Percentiles rank a stretch among this genome's conserved stretches.
Evolutionary conservation across 2,888 invertebrate genomes (phyloP).

Genomic region (Lymantria dispar): DNA sequence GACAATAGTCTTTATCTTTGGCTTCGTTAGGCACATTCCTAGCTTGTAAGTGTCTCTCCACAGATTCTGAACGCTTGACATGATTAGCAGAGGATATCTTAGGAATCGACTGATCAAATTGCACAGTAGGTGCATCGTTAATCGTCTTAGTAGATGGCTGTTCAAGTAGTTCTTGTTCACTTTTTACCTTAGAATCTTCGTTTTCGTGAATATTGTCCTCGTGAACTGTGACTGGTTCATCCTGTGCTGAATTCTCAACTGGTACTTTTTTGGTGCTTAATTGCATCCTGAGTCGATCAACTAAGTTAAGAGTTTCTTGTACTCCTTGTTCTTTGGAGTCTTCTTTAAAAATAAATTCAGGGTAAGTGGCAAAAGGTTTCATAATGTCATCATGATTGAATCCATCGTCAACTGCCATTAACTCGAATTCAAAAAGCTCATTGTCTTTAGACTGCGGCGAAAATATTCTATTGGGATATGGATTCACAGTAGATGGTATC

Average conservation of each 20-base stretch:
- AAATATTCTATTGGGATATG: constrained; percentile 84
- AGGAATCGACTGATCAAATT: constrained; percentile 20
- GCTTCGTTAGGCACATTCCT: constrained; percentile 31
- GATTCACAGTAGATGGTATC: constrained; percentile 67
- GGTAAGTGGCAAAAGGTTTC: constrained; percentile 85
- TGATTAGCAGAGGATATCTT: constrained; percentile 40
- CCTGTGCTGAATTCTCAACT: constrained; percentile 67
- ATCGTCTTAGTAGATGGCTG: background rate
- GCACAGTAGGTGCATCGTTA: background rate
- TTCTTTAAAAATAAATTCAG: constrained; percentile 87
- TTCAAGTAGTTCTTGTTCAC: constrained; percentile 25
- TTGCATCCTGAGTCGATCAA: constrained; percentile 91
- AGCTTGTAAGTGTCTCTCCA: constrained; percentile 30
- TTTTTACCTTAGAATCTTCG: constrained; percentile 43
- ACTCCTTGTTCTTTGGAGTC: constrained; percentile 91
- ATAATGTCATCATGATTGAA: constrained; percentile 85
- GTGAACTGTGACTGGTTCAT: constrained; percentile 43
- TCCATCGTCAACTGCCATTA: constrained; percentile 84
- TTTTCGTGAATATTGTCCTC: constrained; percentile 45
- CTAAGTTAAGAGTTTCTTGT: constrained; percentile 91
- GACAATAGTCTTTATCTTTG: constrained; percentile 46
- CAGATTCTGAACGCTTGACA: constrained; percentile 26
- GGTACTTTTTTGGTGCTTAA: constrained; percentile 85
- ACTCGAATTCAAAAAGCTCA: constrained; percentile 85
- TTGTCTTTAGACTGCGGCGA: constrained; percentile 86